A percentile compares a stretch with the other conserved stretches of the same genome.
Evolutionary conservation across 2,797 vertebrate genomes (phyloP).

Genomic region (Takifugu ocellatus): DNA sequence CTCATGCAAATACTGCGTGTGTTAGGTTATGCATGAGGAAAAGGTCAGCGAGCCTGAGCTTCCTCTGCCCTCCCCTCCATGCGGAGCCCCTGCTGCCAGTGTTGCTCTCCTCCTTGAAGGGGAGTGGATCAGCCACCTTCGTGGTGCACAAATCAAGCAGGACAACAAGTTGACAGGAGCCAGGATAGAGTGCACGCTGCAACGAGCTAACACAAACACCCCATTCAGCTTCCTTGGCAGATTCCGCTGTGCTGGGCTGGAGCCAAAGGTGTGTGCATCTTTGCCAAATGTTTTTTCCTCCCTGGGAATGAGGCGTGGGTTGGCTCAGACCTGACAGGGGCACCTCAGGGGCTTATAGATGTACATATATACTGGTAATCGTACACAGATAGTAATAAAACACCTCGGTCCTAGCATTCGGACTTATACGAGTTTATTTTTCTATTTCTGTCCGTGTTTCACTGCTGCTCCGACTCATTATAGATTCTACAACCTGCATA

Average conservation of each 20-base stretch:
- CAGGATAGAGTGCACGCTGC: constrained; percentile 23
- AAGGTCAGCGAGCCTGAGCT: constrained; percentile 11
- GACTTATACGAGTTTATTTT: constrained; percentile 57
- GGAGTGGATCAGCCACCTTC: constrained; percentile 68
- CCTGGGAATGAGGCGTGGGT: constrained; percentile 53
- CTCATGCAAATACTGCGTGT: background rate
- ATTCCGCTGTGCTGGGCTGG: constrained; percentile 31
- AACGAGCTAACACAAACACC: constrained; percentile 48
- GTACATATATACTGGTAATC: constrained; percentile 68
- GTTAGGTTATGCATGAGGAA: background rate
- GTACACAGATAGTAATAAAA: constrained; percentile 63
- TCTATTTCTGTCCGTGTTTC: constrained; percentile 63
- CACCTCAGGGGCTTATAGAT: constrained; percentile 44
- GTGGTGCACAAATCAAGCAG: constrained; percentile 65
- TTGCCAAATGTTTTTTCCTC: constrained; percentile 52
- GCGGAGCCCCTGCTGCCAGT: constrained; percentile 30
- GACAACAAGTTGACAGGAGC: constrained; percentile 57
- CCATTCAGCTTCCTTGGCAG: constrained; percentile 58
- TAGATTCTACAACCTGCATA: constrained; percentile 72
- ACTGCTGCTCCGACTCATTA: constrained; percentile 59
- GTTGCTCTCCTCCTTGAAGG: constrained; percentile 54
- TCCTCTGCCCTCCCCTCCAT: background rate
- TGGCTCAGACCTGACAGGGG: constrained; percentile 54
- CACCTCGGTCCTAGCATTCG: constrained; percentile 60
- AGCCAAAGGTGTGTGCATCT: constrained; percentile 45